phyloP scores from a whole-genome alignment of 2,888 invertebrate species.

The Xanthorhoe designata region DNA sequence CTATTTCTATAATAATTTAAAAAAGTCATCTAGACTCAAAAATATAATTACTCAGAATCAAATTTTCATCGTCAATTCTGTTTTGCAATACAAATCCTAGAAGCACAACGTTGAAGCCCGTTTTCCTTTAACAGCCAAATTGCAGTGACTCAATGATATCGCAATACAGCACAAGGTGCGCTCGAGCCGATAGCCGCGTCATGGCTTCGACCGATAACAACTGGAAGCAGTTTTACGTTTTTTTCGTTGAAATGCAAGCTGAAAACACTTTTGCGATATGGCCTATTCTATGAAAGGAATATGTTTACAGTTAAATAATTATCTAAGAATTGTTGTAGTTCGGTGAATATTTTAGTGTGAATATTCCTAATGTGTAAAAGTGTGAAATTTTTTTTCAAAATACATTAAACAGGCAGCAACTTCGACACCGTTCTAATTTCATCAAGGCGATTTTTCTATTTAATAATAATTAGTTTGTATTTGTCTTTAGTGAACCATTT shows the following conservation, averaged over 20 bases:
- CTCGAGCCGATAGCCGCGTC: slow-evolving; percentile 30
- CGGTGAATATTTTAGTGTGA: too few relatives aligned
- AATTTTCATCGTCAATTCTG: neutral
- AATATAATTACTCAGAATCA: neutral
- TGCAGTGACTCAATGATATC: slow-evolving; percentile 10
- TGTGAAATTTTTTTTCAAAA: too few relatives aligned
- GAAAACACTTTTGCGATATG: slow-evolving; percentile 27
- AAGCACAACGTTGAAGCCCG: neutral
- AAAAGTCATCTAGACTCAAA: too few relatives aligned
- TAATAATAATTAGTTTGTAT: too few relatives aligned
- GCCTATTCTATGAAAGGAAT: slow-evolving; percentile 1
- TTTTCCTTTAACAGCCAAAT: slow-evolving; percentile 2
- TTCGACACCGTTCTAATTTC: too few relatives aligned
- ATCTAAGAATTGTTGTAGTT: neutral
- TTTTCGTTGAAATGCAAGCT: slow-evolving; percentile 21
- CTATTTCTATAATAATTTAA: too few relatives aligned
- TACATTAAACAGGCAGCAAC: too few relatives aligned
- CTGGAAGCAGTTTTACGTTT: slow-evolving; percentile 21
- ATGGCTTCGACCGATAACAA: slow-evolving; percentile 32
- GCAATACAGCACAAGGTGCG: slow-evolving; percentile 29
- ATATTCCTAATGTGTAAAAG: neutral
- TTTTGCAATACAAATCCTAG: neutral
- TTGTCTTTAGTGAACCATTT: too few relatives aligned
- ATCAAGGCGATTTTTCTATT: too few relatives aligned
- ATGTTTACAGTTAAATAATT: neutral